A percentile compares a stretch with the other conserved stretches of the same genome.
Evolutionary conservation across 2,888 invertebrate species (phyloP).

Genomic region (Hyalella azteca): DNA sequence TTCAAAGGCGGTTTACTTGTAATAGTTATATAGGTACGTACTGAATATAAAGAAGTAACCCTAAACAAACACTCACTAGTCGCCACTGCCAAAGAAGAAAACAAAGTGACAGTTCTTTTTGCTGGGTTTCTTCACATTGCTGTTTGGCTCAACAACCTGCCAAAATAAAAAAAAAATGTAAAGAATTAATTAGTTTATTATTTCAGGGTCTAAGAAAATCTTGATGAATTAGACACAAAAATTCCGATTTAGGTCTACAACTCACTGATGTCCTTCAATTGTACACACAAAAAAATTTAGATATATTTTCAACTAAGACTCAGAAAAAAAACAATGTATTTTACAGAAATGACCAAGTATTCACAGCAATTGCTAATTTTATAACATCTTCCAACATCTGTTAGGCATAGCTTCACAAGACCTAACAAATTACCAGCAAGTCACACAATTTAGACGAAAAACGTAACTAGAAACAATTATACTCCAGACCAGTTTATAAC

Average conservation of each 20-base stretch:
- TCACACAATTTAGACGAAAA: too few relatives aligned
- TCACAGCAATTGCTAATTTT: neutral
- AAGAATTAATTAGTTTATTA: neutral
- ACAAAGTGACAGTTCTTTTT: slow-evolving; percentile 81
- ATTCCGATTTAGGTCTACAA: neutral
- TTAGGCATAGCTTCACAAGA: too few relatives aligned
- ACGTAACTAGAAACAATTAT: too few relatives aligned
- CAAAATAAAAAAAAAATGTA: slow-evolving; percentile 61
- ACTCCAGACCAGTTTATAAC: too few relatives aligned
- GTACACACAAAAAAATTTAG: neutral
- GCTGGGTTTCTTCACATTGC: slow-evolving; percentile 76
- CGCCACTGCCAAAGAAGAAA: slow-evolving; percentile 92
- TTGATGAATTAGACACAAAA: neutral
- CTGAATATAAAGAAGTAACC: neutral
- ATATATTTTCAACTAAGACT: too few relatives aligned
- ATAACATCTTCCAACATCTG: too few relatives aligned
- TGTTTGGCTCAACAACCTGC: slow-evolving; percentile 82
- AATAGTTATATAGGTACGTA: too few relatives aligned
- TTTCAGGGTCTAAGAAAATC: neutral
- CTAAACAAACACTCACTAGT: slow-evolving; percentile 77
- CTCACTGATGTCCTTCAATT: neutral
- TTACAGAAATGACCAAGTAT: neutral
- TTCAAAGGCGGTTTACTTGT: too few relatives aligned
- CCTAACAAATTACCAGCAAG: too few relatives aligned
- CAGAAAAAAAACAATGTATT: neutral